Evolutionary conservation across 1,140 invertebrate species (phyloP), one percentile per base, ranked within the genome.

Genomic region (Aphis gossypii): DNA sequence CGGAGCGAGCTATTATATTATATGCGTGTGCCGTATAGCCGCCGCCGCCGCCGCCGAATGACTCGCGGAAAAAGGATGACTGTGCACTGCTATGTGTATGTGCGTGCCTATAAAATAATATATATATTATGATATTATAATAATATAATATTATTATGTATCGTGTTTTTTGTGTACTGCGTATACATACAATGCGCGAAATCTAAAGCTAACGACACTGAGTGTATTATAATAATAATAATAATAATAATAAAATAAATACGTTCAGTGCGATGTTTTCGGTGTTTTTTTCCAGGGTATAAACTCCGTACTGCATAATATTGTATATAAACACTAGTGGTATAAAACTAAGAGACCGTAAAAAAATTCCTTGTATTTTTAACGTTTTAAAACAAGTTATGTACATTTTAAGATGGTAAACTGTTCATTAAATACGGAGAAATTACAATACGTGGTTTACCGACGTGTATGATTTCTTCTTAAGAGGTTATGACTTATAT

Each of bases 21-120:
- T 76, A 35, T 76, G 46, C 87, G n/a, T n/a, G 7, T 54, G 8
- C 87, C 7, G 51, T 35, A 35, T 35, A 8, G 35, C 84, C 44
- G 83, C 83, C 87, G 35, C 21, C 48, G 35, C 84, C 44, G 83
- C 83, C 87, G 35, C 21, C 48, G 87, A 56, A 89, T 89, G 88
- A 89, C 88, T 89, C n/a, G 88, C 88, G 88, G 88, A 89, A 89
- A 89, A 89, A 89, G 51, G 88, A 89, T 56, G 88, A 54, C 48
- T 88, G 35, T 23, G 44, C 60, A 76, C 60, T 68, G 60, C 30
- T 68, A 8, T 60, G 18, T n/a, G 8, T 14, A 23, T 44, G 41
- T 41, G 83, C 83, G 84, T 46, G 41, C 60, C 30, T 76, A n/a
- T n/a, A 51, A 51, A 18, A 51, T 51, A 18, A 51, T 51, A 51